Base-by-base conservation (phyloP, 2,888 invertebrate genomes). In the Apamea sordens region DNA sequence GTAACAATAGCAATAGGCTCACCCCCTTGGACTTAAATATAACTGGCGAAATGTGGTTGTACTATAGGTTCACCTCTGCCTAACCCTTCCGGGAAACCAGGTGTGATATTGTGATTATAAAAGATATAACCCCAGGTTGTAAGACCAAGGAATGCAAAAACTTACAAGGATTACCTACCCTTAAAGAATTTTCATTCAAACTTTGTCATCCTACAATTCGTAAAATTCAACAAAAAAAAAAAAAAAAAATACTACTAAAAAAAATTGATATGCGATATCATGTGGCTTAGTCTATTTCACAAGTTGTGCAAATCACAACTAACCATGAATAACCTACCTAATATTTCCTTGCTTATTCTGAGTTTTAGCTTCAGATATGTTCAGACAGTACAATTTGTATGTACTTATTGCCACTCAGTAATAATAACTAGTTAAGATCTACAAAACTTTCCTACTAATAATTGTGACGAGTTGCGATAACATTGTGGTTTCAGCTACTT, bases 401-500 rank as follows among this genome's bases (percentile, higher is more conserved):
- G 18, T 76, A 6, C 41, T 41, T 41, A 56, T 73, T 65, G 24
- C 36, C 21, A 8, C 24, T 72, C 65, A n/a, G 8, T 59, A 59
- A 47, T 47, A 71, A 53, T 32, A 41, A 67, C 11, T 41, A 28
- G 21, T 32, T 53, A 59, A 41, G 28, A 36, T 74, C 28, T 67
- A 47, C 11, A 61, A 67, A 41, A 82, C 18, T 15, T 63, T 44
- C 67, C 5, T 44, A 61, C n/a, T 77, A 79, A 75, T 61, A 50
- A 86, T 64, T 78, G 68, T 73, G 53, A 87, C 79, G 74, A 69
- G 72, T 70, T 80, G 78, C 83, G 78, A 75, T 67, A 70, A 83
- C 41, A 59, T 85, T 85, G 70, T 85, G 87, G 86, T 85, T 85
- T 85, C 84, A 86, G 87, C 70, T 64, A 68, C 73, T 82, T 64